Evolutionary conservation across 1,140 invertebrate genomes (phyloP).

Genomic region (Arion vulgaris): DNA sequence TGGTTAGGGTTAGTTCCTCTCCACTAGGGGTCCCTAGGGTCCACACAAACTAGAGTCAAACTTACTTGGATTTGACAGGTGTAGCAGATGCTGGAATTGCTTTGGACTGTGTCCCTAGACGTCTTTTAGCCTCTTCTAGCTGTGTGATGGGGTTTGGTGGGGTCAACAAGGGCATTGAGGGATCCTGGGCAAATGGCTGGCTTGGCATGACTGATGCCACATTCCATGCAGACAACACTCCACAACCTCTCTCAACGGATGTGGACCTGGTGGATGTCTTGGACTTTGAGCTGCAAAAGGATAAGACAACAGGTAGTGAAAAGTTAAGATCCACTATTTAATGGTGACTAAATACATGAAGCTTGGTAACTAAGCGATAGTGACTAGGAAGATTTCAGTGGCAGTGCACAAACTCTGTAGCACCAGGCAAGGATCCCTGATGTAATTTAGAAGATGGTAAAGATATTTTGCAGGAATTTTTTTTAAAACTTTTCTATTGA

Average conservation of each 20-base stretch:
- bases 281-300: slow-evolving; percentile 38
- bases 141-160: slow-evolving; percentile 81
- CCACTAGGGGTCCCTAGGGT: too few species aligned
- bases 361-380: neutral
- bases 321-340: too few species aligned
- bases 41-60: neutral
- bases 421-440: too few species aligned
- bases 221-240: slow-evolving; percentile 17
- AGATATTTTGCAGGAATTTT: too few species aligned
- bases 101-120: slow-evolving; percentile 77
- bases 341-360: neutral
- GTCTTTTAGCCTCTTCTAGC: slow-evolving; percentile 83
- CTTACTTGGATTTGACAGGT: slow-evolving; percentile 66
- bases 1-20: too few species aligned
- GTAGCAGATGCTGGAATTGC: slow-evolving; percentile 36
- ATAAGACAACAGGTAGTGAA: neutral
- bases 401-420: too few species aligned
- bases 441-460: too few species aligned
- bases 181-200: slow-evolving; percentile 80
- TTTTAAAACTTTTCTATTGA: too few species aligned
- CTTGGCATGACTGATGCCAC: slow-evolving; percentile 66
- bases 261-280: slow-evolving; percentile 72
- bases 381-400: too few species aligned
- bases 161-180: slow-evolving; percentile 79
- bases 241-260: slow-evolving; percentile 75